phyloP scores from a whole-genome alignment of 2,888 invertebrate species.

The Tryphoninae sp. region DNA sequence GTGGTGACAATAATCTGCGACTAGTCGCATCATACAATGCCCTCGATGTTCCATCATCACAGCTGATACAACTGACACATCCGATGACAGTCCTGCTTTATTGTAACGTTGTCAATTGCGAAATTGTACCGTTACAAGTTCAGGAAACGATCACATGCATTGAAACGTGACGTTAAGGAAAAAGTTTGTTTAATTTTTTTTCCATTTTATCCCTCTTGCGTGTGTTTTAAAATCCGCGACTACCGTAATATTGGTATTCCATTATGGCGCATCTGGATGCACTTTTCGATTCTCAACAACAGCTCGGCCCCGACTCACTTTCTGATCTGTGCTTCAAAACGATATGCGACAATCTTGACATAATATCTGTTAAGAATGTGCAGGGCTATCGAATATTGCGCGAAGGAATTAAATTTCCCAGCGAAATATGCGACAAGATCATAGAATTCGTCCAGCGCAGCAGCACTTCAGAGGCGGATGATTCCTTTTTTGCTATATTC shows the following conservation, averaged over 20 bases:
- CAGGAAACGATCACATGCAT: neutral
- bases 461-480: constrained; percentile 83
- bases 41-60: constrained; percentile 47
- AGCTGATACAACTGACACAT: constrained; percentile 60
- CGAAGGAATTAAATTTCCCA: constrained; percentile 86
- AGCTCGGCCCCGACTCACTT: constrained; percentile 84
- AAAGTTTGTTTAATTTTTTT: neutral
- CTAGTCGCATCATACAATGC: neutral
- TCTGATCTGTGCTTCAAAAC: constrained; percentile 86
- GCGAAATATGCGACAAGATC: constrained; percentile 88
- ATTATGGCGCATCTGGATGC: constrained; percentile 76
- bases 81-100: constrained; percentile 51
- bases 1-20: constrained; percentile 33
- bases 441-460: constrained; percentile 84
- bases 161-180: constrained; percentile 3
- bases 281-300: constrained; percentile 73
- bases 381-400: constrained; percentile 80
- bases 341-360: constrained; percentile 85
- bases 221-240: neutral
- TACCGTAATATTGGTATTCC: constrained; percentile 12
- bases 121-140: constrained; percentile 34
- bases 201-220: constrained; percentile 1
- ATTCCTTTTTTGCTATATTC: constrained; percentile 88
- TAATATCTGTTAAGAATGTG: constrained; percentile 81
- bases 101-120: constrained; percentile 44